Evolutionary conservation across 2,797 vertebrate genomes (phyloP).

Genomic region (Sylvilagus floridanus): DNA sequence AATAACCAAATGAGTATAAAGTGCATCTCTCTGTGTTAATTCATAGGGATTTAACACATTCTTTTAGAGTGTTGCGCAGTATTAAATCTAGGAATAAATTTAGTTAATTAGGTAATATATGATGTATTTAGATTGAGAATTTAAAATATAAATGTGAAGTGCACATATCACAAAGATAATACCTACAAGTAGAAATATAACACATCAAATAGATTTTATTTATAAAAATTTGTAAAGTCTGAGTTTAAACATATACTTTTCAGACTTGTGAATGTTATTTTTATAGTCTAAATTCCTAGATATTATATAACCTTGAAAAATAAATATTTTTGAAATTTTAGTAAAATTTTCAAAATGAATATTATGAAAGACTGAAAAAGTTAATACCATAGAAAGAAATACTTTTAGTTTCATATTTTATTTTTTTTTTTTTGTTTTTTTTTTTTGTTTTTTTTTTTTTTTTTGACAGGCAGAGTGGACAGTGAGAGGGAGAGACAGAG

Average conservation of each 20-base stretch:
- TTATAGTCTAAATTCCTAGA: background rate
- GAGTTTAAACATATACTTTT: background rate
- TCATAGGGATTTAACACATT: background rate
- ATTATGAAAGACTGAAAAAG: background rate
- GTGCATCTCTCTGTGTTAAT: background rate
- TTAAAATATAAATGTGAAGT: background rate
- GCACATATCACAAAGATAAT: background rate
- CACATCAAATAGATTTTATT: background rate
- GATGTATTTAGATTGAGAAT: background rate
- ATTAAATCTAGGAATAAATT: background rate
- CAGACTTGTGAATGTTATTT: background rate
- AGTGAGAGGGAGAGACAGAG: too few species aligned
- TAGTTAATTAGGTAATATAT: background rate
- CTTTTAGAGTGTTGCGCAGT: background rate
- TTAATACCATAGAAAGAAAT: background rate
- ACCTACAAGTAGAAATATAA: background rate
- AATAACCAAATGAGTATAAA: background rate
- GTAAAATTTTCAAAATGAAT: background rate
- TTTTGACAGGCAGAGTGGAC: too few species aligned
- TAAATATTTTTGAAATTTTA: constrained; percentile 7
- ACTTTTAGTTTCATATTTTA: too few species aligned
- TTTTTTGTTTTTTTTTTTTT: too few species aligned
- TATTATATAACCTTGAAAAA: background rate
- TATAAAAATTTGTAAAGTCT: background rate
- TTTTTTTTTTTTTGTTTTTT: too few species aligned